Evolutionary conservation across 30 jellyfish, hydroid and myxozoan genomes (phyloP).

Genomic region (Pseudorhiza aurosa): DNA sequence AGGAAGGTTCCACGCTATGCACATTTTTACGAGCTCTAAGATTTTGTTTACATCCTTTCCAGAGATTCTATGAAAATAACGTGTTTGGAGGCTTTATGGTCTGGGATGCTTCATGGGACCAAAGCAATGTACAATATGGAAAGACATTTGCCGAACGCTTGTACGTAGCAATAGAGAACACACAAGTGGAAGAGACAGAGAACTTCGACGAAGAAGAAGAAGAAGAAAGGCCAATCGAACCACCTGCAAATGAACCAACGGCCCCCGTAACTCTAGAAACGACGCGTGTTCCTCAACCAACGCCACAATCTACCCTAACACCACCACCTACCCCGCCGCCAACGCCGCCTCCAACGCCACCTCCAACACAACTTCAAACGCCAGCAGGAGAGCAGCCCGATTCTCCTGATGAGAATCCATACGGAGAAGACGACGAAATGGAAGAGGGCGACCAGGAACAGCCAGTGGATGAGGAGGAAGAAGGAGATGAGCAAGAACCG

Average conservation of each 20-base stretch:
- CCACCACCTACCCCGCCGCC: constrained; percentile 52
- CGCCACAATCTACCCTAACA: constrained; percentile 9
- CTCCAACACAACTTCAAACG: constrained; percentile 54
- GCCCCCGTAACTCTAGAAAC: constrained; percentile 55
- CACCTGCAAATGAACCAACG: constrained; percentile 54
- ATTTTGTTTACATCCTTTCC: not conserved
- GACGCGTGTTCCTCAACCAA: constrained; percentile 43
- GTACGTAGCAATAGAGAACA: constrained; percentile 24
- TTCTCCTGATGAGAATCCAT: constrained; percentile 59
- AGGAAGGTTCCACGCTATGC: too few species aligned
- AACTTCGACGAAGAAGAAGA: constrained; percentile 66
- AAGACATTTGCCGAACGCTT: constrained; percentile 52
- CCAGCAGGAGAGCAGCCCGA: constrained; percentile 36
- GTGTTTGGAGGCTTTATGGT: constrained; percentile 74
- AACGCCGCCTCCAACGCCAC: constrained; percentile 49
- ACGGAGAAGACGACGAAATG: constrained; percentile 55
- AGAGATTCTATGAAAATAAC: constrained; percentile 47
- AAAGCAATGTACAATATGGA: constrained; percentile 47
- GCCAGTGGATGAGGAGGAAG: constrained; percentile 39
- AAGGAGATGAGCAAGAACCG: constrained; percentile 39
- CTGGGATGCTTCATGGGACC: constrained; percentile 79
- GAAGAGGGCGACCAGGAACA: constrained; percentile 53
- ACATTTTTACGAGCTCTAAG: too few species aligned
- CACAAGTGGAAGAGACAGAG: constrained; percentile 25
- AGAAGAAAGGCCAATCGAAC: constrained; percentile 65